phyloP scores from a whole-genome alignment of 2,113 vertebrate genomes.

The Onychorhynchus coronatus region DNA sequence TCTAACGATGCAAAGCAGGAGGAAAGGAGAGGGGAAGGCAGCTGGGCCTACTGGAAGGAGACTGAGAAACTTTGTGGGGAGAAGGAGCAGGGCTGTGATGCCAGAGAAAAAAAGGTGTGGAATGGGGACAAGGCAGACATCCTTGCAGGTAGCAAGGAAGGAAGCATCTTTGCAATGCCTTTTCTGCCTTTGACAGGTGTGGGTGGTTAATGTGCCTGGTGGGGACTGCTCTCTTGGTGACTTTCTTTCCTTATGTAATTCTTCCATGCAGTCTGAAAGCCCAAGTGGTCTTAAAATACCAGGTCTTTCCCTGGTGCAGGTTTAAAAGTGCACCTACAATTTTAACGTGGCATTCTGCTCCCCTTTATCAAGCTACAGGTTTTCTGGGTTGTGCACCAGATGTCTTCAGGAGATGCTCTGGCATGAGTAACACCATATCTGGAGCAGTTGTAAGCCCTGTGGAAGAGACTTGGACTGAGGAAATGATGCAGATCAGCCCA shows the following conservation, averaged over 20 bases:
- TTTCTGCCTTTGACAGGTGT: background rate
- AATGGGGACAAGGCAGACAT: background rate
- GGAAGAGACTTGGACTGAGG: background rate
- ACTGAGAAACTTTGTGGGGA: background rate
- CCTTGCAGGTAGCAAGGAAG: background rate
- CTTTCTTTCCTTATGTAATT: background rate
- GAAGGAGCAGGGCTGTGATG: background rate
- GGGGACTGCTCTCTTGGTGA: background rate
- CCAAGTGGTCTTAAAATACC: background rate
- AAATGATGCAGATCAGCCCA: background rate
- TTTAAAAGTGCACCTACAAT: background rate
- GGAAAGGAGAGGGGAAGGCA: background rate
- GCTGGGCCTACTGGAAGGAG: background rate
- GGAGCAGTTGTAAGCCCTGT: background rate
- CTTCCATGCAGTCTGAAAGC: background rate
- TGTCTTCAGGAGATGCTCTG: background rate
- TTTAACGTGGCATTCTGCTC: background rate
- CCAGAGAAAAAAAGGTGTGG: background rate
- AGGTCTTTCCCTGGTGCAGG: background rate
- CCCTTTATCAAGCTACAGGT: background rate
- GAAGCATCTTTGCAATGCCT: background rate
- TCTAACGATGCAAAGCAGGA: background rate
- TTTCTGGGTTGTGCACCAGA: background rate
- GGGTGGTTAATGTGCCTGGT: background rate
- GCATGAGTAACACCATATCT: background rate